These are phyloP conservation scores for Pitta sordida DNA, from an alignment of 2,113 vertebrate genomes.

Conservation along the genomic window DNA sequence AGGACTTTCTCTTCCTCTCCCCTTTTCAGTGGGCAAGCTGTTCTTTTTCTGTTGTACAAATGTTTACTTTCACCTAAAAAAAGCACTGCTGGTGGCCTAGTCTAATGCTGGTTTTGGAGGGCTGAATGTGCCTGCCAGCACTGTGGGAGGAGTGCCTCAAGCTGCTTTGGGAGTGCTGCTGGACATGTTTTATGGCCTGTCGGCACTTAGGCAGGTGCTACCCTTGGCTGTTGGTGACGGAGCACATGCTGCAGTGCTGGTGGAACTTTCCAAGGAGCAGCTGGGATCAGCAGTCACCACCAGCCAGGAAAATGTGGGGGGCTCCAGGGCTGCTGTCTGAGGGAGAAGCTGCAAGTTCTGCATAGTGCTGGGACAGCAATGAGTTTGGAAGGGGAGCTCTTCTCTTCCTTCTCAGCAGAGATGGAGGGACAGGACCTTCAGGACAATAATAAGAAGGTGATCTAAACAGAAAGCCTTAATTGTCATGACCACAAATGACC, in stretches of 20 bases:
- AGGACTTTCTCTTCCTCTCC: background rate
- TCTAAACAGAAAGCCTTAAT: background rate
- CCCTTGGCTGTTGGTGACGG: background rate
- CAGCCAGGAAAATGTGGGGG: background rate
- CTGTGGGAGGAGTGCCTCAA: background rate
- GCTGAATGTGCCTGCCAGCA: accelerated
- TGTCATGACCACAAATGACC: background rate
- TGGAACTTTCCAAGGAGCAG: background rate
- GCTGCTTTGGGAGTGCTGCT: background rate
- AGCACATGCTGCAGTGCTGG: accelerated
- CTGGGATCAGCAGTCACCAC: background rate
- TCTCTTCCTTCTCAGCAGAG: background rate
- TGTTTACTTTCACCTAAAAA: background rate
- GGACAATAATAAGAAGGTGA: background rate
- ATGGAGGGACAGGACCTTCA: background rate
- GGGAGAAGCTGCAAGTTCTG: background rate
- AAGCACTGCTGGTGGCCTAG: background rate
- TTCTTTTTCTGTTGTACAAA: background rate
- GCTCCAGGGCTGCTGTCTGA: background rate
- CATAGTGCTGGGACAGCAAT: background rate
- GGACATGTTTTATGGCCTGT: background rate
- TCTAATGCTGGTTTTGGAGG: background rate
- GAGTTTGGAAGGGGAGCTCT: background rate
- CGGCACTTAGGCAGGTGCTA: background rate
- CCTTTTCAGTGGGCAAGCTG: background rate